A percentile compares a stretch with the other conserved stretches of the same genome.
Evolutionary conservation across 1,140 invertebrate genomes (phyloP).

Genomic region (Wasmannia auropunctata): DNA sequence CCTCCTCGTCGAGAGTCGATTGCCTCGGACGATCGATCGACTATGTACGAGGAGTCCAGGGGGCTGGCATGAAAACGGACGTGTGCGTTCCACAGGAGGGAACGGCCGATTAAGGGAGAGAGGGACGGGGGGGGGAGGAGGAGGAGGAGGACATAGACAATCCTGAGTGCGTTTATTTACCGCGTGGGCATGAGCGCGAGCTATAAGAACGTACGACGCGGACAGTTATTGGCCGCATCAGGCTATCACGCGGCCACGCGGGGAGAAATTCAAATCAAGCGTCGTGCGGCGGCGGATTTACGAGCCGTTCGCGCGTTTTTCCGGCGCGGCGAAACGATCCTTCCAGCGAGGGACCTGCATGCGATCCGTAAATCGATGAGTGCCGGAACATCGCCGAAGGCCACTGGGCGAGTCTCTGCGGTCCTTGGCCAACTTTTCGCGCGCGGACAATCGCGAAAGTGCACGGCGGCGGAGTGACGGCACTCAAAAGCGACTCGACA

Average conservation of each 20-base stretch:
- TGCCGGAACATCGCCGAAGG: constrained; percentile 18
- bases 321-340: not conserved
- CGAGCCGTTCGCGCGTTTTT: not conserved
- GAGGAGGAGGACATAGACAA: constrained; percentile 7
- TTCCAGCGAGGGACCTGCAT: not conserved
- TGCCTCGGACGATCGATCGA: constrained; percentile 73
- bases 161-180: constrained; percentile 39
- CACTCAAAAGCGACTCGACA: constrained; percentile 11
- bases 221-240: constrained; percentile 16
- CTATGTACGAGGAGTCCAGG: constrained; percentile 30
- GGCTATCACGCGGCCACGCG: not conserved
- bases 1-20: constrained; percentile 74
- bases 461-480: constrained; percentile 10
- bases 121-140: too few relatives aligned
- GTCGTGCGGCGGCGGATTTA: not conserved
- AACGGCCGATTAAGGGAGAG: constrained; percentile 31
- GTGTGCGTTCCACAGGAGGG: not conserved
- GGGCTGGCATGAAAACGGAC: not conserved
- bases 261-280: constrained; percentile 1
- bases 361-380: constrained; percentile 7
- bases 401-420: not conserved
- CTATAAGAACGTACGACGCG: not conserved
- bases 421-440: constrained; percentile 41
- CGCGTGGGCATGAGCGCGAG: constrained; percentile 4
- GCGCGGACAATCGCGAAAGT: constrained; percentile 36